Base-by-base conservation (phyloP, 2,797 vertebrate genomes). In the Microcaecilia unicolor region DNA sequence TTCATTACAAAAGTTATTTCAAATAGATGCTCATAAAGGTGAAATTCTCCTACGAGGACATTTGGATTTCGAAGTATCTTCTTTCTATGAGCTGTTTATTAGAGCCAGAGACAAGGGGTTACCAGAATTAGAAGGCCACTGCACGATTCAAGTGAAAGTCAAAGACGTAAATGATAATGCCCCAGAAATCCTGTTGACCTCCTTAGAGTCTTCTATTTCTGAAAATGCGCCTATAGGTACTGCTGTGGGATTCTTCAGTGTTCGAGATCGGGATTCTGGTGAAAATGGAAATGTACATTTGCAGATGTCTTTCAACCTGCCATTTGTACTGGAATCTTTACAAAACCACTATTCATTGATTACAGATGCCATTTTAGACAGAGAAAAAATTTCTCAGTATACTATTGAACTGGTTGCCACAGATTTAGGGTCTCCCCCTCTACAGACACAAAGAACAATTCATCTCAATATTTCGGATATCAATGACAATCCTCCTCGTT, bases 101-200 rank as follows among this genome's bases (percentile, higher is more conserved):
- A 84, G 87, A 78, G 94, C 90, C 37, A 81, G 86, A 22, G 95
- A 99, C 1, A 78, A 85, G 4, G 95, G 95, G 7, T 81, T 85
- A 32, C 90, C 92, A 0, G 90, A 93, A 32, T 89, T 97, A 90
- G 90, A 97, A 63, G 91, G 89, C 16, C 91, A 93, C 13, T 97
- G 94, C 24, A 87, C 90, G 49, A 80, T 99, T 58, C 88, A 90
- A 31, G 82, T 99, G 22, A 87, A 93, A 48, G 70, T 99, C 34
- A 69, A 76, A 15, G 95, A 99, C 21, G 74, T 72, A 44, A 99
- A 99, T 23, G 94, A 99, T 69, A 96, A 97, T 9, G 69, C 77
- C 8, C 95, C 94, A 0, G 90, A 93, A 41, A 81, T 97, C 39
- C 81, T 89, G 1, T 55, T 99, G 56, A 89, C 86, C 13, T 92